Base-by-base conservation (phyloP, 2,888 invertebrate genomes). In the Lypha dubia region DNA sequence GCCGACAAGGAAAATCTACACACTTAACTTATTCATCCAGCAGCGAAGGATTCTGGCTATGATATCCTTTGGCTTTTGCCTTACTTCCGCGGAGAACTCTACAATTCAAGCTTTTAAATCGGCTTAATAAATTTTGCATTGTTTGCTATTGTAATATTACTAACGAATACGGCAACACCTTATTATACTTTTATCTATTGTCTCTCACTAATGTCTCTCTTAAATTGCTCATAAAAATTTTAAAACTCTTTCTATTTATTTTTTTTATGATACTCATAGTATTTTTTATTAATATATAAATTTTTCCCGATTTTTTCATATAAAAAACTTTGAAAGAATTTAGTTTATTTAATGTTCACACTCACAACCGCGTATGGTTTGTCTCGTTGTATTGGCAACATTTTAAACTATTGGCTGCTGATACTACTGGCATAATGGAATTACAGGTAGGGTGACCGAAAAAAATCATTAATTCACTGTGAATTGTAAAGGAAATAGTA, bases 291-390 rank as follows among this genome's bases (percentile, higher is more conserved):
- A 53, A 24, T 17, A 24, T 13, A 20, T 41, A 11, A n/a, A 53
- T 53, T 44, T 38, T 62, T 74, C 32, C 56, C 56, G 35, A 81
- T 67, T 60, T 63, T 58, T 76, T 56, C 53, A 28, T 51, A 62
- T 9, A n/a, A 56, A 51, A 24, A 6, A 22, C 4, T n/a, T 22
- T 32, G 28, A 41, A 53, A 44, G 24, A 22, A 20, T 32, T 44
- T 1, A n/a, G n/a, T 0, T 51, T 53, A n/a, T 13, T 20, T 22
- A 49, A 20, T 3, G 49, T 20, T 46, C 24, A 28, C 35, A 3
- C 17, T 7, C 20, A 49, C n/a, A 49, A 38, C 62, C 51, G 63
- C 49, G 13, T 60, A 49, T 13, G 20, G 35, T 46, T 46, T 32
- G 35, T 63, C 51, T 22, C 24, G 13, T 51, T 15, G 8, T 60